These are phyloP conservation scores for Dinomys branickii DNA, from an alignment of 2,113 vertebrate genomes.

Conservation along the genomic window DNA sequence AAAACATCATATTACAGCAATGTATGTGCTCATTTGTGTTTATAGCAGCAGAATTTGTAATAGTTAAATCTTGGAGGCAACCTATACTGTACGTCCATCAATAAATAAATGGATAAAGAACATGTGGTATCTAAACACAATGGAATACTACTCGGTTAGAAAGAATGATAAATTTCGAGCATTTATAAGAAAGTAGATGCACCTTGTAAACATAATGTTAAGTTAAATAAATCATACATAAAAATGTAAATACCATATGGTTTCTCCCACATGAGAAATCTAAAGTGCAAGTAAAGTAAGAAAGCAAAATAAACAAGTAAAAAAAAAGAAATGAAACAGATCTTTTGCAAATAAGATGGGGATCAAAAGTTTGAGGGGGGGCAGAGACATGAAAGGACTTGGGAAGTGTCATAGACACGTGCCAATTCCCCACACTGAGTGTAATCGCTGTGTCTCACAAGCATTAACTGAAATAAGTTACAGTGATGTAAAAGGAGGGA, in stretches of 20 bases:
- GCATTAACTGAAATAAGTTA: background rate
- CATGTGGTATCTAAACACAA: background rate
- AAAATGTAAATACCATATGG: background rate
- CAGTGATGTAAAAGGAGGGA: background rate
- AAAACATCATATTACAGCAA: background rate
- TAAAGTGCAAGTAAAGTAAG: background rate
- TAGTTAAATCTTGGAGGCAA: background rate
- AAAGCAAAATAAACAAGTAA: background rate
- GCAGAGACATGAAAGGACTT: background rate
- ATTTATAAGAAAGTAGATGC: background rate
- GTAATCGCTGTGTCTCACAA: background rate
- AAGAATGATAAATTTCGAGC: background rate
- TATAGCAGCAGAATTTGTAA: background rate
- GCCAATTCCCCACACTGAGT: background rate
- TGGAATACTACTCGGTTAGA: background rate
- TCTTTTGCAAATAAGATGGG: background rate
- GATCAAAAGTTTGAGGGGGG: background rate
- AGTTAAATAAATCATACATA: background rate
- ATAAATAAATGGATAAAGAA: background rate
- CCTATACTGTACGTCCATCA: background rate
- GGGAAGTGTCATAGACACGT: background rate
- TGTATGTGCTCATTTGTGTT: background rate
- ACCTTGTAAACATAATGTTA: background rate
- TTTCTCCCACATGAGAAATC: background rate
- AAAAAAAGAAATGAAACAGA: background rate